Evolutionary conservation across 2,797 vertebrate species (phyloP).

Genomic region (Phylloscopus collybita): DNA sequence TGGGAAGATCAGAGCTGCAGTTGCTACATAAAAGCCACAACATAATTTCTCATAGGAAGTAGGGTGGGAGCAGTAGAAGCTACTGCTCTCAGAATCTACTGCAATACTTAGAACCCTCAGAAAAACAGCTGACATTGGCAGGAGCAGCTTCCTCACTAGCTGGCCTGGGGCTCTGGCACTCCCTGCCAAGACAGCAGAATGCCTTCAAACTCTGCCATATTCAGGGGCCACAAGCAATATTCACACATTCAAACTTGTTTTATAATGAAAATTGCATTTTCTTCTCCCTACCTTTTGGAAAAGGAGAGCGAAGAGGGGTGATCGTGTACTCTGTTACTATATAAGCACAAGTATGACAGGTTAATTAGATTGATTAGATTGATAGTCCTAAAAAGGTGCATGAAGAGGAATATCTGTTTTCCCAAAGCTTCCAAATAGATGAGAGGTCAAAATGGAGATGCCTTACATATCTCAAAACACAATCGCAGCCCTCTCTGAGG

Average conservation of each 20-base stretch:
- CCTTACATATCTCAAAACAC: neutral
- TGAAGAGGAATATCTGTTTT: neutral
- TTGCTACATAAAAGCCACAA: neutral
- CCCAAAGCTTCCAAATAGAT: neutral
- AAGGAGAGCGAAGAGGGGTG: neutral
- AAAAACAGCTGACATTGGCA: conserved; percentile 60
- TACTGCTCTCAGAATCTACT: neutral
- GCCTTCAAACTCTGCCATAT: conserved; percentile 51
- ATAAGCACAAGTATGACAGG: neutral
- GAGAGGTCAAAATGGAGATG: neutral
- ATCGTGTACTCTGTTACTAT: neutral
- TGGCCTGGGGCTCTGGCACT: conserved; percentile 19
- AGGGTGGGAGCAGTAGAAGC: neutral
- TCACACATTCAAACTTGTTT: conserved; percentile 3
- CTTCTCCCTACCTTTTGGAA: neutral
- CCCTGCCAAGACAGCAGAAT: conserved; percentile 55
- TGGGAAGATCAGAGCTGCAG: neutral
- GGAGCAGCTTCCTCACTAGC: conserved; percentile 10
- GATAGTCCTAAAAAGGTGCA: neutral
- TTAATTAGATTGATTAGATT: neutral
- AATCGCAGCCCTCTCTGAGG: neutral
- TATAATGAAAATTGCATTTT: neutral
- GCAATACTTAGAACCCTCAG: neutral
- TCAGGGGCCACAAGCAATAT: conserved; percentile 11
- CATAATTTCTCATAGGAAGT: neutral